phyloP scores from a whole-genome alignment of 2,888 invertebrate genomes.

The Tipula vernalis region DNA sequence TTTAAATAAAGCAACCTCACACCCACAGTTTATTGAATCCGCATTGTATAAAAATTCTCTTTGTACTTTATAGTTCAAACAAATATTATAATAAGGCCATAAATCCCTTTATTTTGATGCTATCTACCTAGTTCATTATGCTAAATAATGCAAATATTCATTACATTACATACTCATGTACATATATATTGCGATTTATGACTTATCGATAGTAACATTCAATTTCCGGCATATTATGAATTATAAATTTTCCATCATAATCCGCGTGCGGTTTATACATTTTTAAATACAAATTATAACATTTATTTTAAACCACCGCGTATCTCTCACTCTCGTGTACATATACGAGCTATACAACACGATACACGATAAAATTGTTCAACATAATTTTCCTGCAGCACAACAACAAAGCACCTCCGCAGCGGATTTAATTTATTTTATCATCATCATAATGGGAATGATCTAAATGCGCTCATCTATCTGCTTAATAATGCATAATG shows the following conservation, averaged over 20 bases:
- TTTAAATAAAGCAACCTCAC: too few species aligned
- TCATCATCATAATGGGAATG: not conserved
- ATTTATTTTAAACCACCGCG: not conserved
- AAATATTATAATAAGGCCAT: not conserved
- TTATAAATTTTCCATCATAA: not conserved
- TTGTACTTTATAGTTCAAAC: not conserved
- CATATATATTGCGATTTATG: not conserved
- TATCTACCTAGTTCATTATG: not conserved
- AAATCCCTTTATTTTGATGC: not conserved
- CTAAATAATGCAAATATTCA: not conserved
- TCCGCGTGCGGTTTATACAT: not conserved
- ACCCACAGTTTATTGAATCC: too few species aligned
- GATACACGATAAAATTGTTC: not conserved
- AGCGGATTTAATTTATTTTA: not conserved
- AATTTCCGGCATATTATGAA: not conserved
- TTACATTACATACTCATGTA: not conserved
- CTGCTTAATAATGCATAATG: not conserved
- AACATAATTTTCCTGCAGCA: not conserved
- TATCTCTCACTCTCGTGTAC: not conserved
- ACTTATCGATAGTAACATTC: not conserved
- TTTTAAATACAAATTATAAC: not conserved
- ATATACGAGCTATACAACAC: too few species aligned
- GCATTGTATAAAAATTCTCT: too few species aligned
- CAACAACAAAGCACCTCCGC: not conserved
- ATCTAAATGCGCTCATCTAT: not conserved